Evolutionary conservation across 2,797 vertebrate species (phyloP).

Genomic region (Premnoplex brunnescens): DNA sequence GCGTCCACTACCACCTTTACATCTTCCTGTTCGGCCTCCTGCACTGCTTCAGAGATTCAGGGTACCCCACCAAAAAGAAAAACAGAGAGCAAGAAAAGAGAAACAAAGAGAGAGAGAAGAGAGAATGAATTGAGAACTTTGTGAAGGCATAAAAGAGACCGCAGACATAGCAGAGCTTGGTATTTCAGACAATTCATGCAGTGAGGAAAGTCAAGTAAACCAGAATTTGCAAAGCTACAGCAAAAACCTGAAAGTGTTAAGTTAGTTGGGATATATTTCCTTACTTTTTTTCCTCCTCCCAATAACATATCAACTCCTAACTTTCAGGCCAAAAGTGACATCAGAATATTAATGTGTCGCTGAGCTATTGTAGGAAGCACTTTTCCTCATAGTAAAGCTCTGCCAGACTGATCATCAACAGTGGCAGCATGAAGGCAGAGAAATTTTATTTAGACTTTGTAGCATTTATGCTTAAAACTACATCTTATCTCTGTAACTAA

Average conservation of each 20-base stretch:
- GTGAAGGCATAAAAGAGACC: conserved; percentile 26
- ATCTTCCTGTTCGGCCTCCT: conserved; percentile 93
- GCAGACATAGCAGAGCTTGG: conserved; percentile 2
- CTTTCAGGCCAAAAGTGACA: neutral
- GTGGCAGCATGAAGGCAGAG: neutral
- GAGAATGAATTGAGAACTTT: conserved; percentile 24
- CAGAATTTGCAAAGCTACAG: neutral
- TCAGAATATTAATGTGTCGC: neutral
- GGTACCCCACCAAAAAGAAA: conserved; percentile 36
- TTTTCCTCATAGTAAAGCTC: neutral
- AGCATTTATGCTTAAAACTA: neutral
- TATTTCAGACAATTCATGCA: conserved; percentile 15
- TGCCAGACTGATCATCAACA: neutral
- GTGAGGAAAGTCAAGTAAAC: neutral
- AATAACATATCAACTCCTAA: neutral
- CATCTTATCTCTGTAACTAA: neutral
- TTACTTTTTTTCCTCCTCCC: neutral
- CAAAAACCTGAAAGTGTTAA: neutral
- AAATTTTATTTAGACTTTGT: neutral
- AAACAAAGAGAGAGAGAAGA: conserved; percentile 7
- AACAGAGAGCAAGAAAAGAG: neutral
- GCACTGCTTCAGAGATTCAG: conserved; percentile 81
- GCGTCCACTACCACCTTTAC: conserved; percentile 82
- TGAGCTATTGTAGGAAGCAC: neutral
- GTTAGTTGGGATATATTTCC: neutral